Evolutionary conservation across 2,113 vertebrate genomes (phyloP).

Genomic region (Coptodon rendalli): DNA sequence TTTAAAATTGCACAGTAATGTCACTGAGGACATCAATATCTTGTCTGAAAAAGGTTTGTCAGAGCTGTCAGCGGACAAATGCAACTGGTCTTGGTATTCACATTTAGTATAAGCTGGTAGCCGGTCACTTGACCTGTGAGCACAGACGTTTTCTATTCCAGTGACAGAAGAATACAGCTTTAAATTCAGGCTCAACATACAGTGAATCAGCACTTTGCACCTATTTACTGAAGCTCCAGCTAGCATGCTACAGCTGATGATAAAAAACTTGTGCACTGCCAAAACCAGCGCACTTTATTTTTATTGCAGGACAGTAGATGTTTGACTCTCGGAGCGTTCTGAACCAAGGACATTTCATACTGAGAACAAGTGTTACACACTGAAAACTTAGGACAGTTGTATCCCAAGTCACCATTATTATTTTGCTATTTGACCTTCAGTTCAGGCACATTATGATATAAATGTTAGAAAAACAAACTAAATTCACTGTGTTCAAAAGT

Average conservation of each 20-base stretch:
- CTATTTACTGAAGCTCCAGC: background rate
- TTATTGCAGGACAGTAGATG: background rate
- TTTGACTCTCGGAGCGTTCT: background rate
- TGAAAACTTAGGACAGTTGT: background rate
- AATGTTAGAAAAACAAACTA: background rate
- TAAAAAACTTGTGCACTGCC: background rate
- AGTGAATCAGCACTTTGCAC: background rate
- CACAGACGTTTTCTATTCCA: background rate
- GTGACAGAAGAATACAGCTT: background rate
- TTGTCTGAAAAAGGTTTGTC: background rate
- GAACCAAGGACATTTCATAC: background rate
- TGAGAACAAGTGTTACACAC: background rate
- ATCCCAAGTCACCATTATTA: background rate
- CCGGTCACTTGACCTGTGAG: background rate
- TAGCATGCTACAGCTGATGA: background rate
- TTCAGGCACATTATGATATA: background rate
- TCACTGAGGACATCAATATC: background rate
- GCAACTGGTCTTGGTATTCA: background rate
- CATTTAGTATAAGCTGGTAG: background rate
- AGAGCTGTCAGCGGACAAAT: background rate
- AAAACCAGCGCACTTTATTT: background rate
- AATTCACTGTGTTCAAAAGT: background rate
- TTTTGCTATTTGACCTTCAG: background rate
- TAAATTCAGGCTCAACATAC: background rate
- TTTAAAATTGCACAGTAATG: background rate